A percentile compares a stretch with the other conserved stretches of the same genome.
phyloP scores from a whole-genome alignment of 1,140 invertebrate genomes.

The Listronotus bonariensis region DNA sequence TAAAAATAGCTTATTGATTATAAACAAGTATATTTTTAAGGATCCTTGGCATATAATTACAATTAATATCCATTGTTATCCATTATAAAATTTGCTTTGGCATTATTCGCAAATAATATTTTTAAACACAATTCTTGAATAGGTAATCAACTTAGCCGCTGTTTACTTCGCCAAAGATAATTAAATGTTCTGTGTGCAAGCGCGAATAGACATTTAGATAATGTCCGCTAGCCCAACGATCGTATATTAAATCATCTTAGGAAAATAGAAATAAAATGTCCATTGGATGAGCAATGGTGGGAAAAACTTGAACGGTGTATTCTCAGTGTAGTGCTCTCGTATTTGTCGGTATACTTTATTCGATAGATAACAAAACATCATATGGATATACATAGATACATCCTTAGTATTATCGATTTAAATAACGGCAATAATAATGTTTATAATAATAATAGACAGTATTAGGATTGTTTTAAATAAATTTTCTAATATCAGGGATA shows the following conservation, averaged over 20 bases:
- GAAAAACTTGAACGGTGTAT: constrained; percentile 51
- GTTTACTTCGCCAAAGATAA: constrained; percentile 33
- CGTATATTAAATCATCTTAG: constrained; percentile 50
- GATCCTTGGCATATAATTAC: too few species aligned
- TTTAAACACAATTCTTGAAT: constrained; percentile 14
- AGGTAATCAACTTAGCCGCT: constrained; percentile 37
- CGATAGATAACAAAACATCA: constrained; percentile 9
- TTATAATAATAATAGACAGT: too few species aligned
- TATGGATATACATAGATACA: background rate
- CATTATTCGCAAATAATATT: constrained; percentile 5
- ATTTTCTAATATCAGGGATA: too few species aligned
- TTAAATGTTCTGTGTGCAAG: constrained; percentile 47
- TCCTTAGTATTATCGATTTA: too few species aligned
- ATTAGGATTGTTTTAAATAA: too few species aligned
- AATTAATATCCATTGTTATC: background rate
- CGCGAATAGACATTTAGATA: constrained; percentile 43
- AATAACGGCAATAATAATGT: too few species aligned
- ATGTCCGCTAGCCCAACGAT: constrained; percentile 48
- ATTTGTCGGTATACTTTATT: constrained; percentile 3
- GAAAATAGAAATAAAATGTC: constrained; percentile 48
- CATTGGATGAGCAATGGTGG: constrained; percentile 51
- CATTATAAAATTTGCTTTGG: too few species aligned
- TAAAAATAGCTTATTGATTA: too few species aligned
- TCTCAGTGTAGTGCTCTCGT: constrained; percentile 43
- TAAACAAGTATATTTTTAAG: too few species aligned